Evolutionary conservation across 2,113 vertebrate genomes (phyloP).

Genomic region (Siniperca chuatsi): DNA sequence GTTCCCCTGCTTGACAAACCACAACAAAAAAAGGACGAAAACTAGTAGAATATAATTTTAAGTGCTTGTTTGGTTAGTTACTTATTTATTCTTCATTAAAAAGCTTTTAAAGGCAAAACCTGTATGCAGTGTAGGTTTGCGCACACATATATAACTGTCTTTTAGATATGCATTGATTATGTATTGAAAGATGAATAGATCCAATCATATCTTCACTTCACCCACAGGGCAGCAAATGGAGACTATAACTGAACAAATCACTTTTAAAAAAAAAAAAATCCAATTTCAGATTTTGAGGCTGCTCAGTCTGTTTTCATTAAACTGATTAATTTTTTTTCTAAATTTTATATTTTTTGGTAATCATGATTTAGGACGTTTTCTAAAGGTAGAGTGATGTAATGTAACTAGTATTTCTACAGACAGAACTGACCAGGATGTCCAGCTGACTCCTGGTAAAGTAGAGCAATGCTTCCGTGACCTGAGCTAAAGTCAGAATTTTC

Average conservation of each 20-base stretch:
- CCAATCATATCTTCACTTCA: not conserved
- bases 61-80: not conserved
- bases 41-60: not conserved
- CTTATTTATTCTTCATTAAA: not conserved
- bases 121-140: not conserved
- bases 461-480: constrained; percentile 81
- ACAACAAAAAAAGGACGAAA: not conserved
- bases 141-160: not conserved
- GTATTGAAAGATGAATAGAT: not conserved
- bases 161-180: not conserved
- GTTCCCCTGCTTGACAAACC: no score
- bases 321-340: not conserved
- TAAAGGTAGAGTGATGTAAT: not conserved
- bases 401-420: not conserved
- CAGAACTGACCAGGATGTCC: constrained; percentile 81
- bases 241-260: not conserved
- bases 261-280: not conserved
- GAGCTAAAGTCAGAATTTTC: constrained; percentile 74
- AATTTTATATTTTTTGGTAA: not conserved
- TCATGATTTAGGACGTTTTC: not conserved
- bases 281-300: not conserved
- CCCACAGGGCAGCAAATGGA: not conserved
- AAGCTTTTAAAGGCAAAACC: not conserved
- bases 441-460: constrained; percentile 81
- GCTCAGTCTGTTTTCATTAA: not conserved